Conservation (phyloP, 1,140 invertebrate genomes). For the Hesperophylax magnus region DNA sequence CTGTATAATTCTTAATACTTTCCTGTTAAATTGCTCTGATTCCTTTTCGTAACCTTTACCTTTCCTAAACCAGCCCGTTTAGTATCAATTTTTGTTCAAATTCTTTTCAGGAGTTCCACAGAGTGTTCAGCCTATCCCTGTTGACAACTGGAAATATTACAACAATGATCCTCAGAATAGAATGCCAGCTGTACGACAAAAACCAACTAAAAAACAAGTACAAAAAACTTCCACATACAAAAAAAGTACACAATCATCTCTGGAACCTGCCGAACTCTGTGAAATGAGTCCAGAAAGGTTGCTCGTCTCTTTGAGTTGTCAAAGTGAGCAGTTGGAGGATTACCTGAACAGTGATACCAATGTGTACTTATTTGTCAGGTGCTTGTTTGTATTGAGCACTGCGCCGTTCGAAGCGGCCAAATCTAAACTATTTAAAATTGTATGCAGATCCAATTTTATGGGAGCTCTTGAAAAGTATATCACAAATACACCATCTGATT, state of each 20-base stretch:
- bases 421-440: conserved; percentile 60
- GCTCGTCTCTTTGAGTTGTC: not conserved
- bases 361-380: conserved; percentile 61
- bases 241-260: not conserved
- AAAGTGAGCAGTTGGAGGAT: conserved; percentile 14
- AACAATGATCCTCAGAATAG: no score
- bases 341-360: conserved; percentile 2
- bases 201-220: no score
- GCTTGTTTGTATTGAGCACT: conserved; percentile 62
- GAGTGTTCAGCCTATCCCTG: no score
- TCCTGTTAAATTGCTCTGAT: no score
- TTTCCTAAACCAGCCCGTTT: no score
- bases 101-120: no score
- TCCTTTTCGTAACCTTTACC: no score
- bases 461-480: conserved; percentile 61
- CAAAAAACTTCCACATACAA: not conserved
- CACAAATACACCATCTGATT: conserved; percentile 61
- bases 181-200: no score
- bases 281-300: not conserved
- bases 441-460: conserved; percentile 64
- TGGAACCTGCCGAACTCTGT: not conserved
- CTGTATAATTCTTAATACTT: no score
- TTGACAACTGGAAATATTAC: no score
- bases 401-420: conserved; percentile 64
- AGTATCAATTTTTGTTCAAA: no score